Percentiles rank a stretch among this genome's conserved stretches.
Evolutionary conservation across 1,140 invertebrate species (phyloP).

Genomic region (Gryon sp.): DNA sequence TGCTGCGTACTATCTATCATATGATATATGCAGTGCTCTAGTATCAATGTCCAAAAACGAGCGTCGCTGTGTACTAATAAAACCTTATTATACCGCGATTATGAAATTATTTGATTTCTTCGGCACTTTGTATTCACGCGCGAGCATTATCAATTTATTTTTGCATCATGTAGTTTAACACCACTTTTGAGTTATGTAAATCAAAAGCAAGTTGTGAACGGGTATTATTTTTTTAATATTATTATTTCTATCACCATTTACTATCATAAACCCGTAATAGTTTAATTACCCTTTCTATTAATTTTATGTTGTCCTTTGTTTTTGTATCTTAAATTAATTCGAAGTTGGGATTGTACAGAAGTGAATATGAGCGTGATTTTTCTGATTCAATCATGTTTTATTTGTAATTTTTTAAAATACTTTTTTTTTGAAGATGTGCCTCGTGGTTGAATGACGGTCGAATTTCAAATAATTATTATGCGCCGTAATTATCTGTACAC

Average conservation of each 20-base stretch:
- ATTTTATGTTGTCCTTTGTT: neutral
- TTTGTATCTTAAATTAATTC: no score
- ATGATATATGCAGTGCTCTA: slow-evolving; percentile 23
- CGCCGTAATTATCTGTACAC: slow-evolving; percentile 16
- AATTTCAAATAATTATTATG: slow-evolving; percentile 13
- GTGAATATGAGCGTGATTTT: slow-evolving; percentile 16
- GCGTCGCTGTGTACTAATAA: slow-evolving; percentile 47
- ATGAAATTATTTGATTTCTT: slow-evolving; percentile 14
- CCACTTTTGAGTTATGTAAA: slow-evolving; percentile 10
- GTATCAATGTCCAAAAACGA: slow-evolving; percentile 24
- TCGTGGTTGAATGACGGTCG: slow-evolving; percentile 38
- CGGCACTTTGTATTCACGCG: slow-evolving; percentile 25
- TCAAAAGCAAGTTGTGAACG: neutral
- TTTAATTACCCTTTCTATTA: no score
- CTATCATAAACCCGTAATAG: no score
- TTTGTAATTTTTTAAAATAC: slow-evolving; percentile 15
- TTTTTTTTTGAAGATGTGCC: slow-evolving; percentile 48
- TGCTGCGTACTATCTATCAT: slow-evolving; percentile 34
- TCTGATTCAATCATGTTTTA: no score
- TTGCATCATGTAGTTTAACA: slow-evolving; percentile 10
- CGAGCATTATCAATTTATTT: slow-evolving; percentile 16
- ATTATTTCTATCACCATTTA: no score
- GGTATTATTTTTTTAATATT: slow-evolving; percentile 8
- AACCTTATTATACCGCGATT: slow-evolving; percentile 41
- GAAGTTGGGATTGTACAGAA: slow-evolving; percentile 11